These are phyloP conservation scores for Plagodis dolabraria DNA, from an alignment of 2,888 invertebrate genomes.

Conservation along the genomic window DNA sequence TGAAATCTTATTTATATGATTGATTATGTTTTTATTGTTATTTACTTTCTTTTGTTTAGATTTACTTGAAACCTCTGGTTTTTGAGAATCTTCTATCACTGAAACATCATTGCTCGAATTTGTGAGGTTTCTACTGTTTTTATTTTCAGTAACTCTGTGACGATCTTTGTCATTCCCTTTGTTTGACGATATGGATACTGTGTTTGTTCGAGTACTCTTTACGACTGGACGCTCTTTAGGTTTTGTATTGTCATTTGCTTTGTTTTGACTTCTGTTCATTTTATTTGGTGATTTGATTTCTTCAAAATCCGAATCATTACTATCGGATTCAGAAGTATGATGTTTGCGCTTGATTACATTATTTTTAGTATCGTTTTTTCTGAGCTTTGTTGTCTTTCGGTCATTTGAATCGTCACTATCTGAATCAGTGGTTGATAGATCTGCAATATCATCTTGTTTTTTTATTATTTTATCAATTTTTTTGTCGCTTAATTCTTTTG, in stretches of 20 bases:
- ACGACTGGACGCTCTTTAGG: background rate
- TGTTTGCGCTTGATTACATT: too few relatives aligned
- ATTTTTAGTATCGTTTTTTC: too few relatives aligned
- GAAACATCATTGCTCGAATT: background rate
- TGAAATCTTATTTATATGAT: background rate
- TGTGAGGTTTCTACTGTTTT: background rate
- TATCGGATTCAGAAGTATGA: background rate
- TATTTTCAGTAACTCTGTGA: background rate
- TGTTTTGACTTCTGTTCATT: background rate
- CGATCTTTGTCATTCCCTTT: background rate
- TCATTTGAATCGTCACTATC: too few relatives aligned
- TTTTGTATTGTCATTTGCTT: background rate
- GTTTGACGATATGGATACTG: constrained; percentile 1
- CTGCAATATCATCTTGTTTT: too few relatives aligned
- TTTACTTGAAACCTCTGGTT: background rate
- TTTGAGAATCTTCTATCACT: background rate
- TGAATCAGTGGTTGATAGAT: too few relatives aligned
- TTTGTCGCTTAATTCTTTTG: too few relatives aligned
- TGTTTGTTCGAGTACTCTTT: background rate
- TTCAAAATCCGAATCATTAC: background rate
- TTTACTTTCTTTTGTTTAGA: background rate
- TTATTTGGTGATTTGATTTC: background rate
- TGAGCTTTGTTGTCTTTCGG: too few relatives aligned
- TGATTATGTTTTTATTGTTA: background rate
- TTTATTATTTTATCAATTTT: too few relatives aligned